These are phyloP conservation scores for Heterotis niloticus DNA, from an alignment of 2,113 vertebrate species.

Conservation along the genomic window DNA sequence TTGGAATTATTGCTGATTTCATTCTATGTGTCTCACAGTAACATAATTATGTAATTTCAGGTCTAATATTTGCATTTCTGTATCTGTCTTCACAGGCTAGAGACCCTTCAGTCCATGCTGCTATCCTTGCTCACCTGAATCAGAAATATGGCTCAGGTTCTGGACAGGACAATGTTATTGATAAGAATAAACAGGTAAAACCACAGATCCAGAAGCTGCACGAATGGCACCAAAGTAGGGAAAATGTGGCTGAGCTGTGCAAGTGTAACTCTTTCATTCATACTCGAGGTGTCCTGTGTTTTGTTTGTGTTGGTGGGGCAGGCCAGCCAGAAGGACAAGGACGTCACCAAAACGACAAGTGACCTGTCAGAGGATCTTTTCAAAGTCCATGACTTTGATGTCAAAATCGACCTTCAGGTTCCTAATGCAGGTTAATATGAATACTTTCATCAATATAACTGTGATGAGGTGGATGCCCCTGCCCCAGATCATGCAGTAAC, in stretches of 20 bases:
- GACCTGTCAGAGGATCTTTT: slow-evolving; percentile 98
- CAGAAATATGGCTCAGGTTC: slow-evolving; percentile 94
- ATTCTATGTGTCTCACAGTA: neutral
- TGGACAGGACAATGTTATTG: slow-evolving; percentile 67
- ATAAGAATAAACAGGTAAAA: slow-evolving; percentile 74
- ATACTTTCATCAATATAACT: neutral
- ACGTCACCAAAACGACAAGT: slow-evolving; percentile 82
- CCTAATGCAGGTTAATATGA: slow-evolving; percentile 84
- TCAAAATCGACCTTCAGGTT: slow-evolving; percentile 98
- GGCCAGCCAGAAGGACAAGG: slow-evolving; percentile 78
- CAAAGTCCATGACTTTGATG: slow-evolving; percentile 98
- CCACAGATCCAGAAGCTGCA: neutral
- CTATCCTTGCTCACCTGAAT: slow-evolving; percentile 93
- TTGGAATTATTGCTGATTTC: neutral
- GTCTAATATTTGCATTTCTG: no score
- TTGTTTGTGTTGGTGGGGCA: slow-evolving; percentile 60
- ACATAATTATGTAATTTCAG: no score
- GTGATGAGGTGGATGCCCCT: neutral
- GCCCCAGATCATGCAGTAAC: neutral
- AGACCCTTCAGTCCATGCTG: slow-evolving; percentile 96
- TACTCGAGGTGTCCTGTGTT: neutral
- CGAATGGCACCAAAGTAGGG: neutral
- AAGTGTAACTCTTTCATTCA: neutral
- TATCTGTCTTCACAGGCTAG: slow-evolving; percentile 72
- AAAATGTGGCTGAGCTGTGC: neutral